A percentile compares a stretch with the other conserved stretches of the same genome.
phyloP scores from a whole-genome alignment of 1,140 invertebrate genomes.

The Zaprionus lachaisei region DNA sequence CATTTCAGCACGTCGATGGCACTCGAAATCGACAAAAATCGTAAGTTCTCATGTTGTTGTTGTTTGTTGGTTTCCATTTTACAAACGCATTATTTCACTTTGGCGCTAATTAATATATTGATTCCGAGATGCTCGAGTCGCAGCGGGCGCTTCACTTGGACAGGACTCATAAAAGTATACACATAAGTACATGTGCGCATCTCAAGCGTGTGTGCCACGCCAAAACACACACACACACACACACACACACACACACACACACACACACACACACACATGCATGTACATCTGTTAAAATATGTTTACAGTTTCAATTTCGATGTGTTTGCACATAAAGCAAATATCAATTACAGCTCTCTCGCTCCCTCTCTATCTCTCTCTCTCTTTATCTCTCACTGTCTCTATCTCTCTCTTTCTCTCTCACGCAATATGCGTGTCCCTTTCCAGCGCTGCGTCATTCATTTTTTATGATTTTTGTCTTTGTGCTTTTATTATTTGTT shows the following conservation, averaged over 20 bases:
- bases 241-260: not conserved
- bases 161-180: slow-evolving; percentile 65
- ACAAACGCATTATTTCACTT: slow-evolving; percentile 36
- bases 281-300: slow-evolving; percentile 63
- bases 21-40: not conserved
- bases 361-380: slow-evolving; percentile 25
- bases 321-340: slow-evolving; percentile 65
- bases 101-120: slow-evolving; percentile 57
- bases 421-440: not conserved
- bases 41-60: not conserved
- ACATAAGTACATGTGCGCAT: slow-evolving; percentile 11
- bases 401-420: not conserved
- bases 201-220: not conserved
- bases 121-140: slow-evolving; percentile 34
- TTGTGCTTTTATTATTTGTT: slow-evolving; percentile 11
- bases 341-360: slow-evolving; percentile 70
- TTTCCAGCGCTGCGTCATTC: slow-evolving; percentile 1
- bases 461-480: slow-evolving; percentile 34
- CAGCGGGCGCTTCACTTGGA: slow-evolving; percentile 21
- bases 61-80: slow-evolving; percentile 7
- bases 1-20: slow-evolving; percentile 10
- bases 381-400: slow-evolving; percentile 5
- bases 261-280: slow-evolving; percentile 4
- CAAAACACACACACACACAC: not conserved
- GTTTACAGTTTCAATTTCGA: slow-evolving; percentile 74